Base-by-base conservation (phyloP, 1,140 invertebrate genomes). In the Aphelenchoides fujianensis region DNA sequence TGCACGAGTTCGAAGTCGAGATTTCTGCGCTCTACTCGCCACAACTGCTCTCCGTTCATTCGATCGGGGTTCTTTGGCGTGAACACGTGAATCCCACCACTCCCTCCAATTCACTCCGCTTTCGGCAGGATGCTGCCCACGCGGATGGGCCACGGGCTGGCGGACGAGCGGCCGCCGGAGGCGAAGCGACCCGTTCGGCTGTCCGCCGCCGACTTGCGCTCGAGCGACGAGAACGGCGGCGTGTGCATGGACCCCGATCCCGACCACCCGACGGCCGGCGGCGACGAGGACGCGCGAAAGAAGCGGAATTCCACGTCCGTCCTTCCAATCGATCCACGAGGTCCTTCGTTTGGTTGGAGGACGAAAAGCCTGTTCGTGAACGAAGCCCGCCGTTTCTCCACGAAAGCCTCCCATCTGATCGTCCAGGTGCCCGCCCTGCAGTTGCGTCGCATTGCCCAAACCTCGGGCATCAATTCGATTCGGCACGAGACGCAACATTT, bases 401-500 rank as follows among this genome's bases (percentile, higher is more conserved):
- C 76, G 52, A 5, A 67, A 61, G 75, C 75, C 5, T 68, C 74
- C 12, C 59, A 72, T 61, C 30, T 74, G 48, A 81, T 82, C 52
- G 63, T 81, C 9, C 72, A 75, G 30, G 73, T 81, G 31, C 79
- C 79, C 1, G 72, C 70, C 12, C 63, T 48, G 16, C 79, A 82
- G 32, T 59, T 81, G 9, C 70, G 69, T 48, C 75, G 69, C 61
- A 80, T 81, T 16, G 69, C 70, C 28, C 67, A 72, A 16, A 79
- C 79, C 9, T 55, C 73, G 41, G 77, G 80, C 19, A 74, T 72
- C 36, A 72, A 55, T 41, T 81, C 79, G 19, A 19, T 79, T 1
- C 48, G 52, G 27, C 9, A 71, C 27, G 78, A 79, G 48, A 81
- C 78, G 3, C 72, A 81, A 37, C 81, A 83, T 69, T 82, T 82